These are phyloP conservation scores for Luperina testacea DNA, from an alignment of 2,888 invertebrate genomes.

Conservation along the genomic window DNA sequence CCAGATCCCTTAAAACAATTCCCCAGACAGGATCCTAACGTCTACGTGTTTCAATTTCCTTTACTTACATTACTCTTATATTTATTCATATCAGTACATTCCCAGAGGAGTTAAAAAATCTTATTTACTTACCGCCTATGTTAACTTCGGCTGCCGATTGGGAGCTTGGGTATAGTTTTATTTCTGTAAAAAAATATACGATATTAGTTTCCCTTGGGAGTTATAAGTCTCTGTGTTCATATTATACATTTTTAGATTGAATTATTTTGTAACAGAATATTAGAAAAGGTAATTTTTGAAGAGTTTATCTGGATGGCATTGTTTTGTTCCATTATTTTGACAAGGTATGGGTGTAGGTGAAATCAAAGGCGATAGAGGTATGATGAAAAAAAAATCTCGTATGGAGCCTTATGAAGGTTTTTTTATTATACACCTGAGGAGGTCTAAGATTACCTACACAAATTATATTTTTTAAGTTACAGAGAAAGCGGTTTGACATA, in stretches of 20 bases:
- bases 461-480: not conserved
- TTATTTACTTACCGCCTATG: constrained; percentile 71
- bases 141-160: constrained; percentile 76
- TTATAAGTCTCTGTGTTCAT: constrained; percentile 15
- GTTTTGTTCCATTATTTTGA: not conserved
- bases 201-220: constrained; percentile 38
- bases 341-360: too few relatives aligned
- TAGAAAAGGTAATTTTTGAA: too few relatives aligned
- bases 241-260: constrained; percentile 23
- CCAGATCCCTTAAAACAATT: constrained; percentile 46
- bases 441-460: not conserved
- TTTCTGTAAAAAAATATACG: constrained; percentile 73
- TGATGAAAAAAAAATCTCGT: not conserved
- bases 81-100: constrained; percentile 66
- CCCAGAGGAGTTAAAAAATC: constrained; percentile 65
- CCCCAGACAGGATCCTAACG: constrained; percentile 52
- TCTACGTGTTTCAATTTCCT: constrained; percentile 65
- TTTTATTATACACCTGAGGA: too few relatives aligned
- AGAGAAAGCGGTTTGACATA: not conserved
- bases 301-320: not conserved
- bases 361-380: too few relatives aligned
- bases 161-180: constrained; percentile 78
- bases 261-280: constrained; percentile 19
- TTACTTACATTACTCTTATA: constrained; percentile 55
- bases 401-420: not conserved